These are phyloP conservation scores for Hirtodrosophila cameraria DNA, from an alignment of 2,888 invertebrate species.

Conservation along the genomic window DNA sequence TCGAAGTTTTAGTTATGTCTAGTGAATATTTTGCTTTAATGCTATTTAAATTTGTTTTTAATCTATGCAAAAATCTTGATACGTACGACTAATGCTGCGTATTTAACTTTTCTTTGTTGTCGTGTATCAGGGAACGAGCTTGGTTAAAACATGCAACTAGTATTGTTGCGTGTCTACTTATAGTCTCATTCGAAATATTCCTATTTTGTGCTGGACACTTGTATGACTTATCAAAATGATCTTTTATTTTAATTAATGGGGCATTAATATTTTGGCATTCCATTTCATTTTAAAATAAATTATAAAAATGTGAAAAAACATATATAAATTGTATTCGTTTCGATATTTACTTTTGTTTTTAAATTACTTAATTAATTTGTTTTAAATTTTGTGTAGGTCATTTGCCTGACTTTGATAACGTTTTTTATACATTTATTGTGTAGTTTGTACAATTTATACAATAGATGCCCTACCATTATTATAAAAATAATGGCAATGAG, in stretches of 20 bases:
- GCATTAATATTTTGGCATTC: slow-evolving; percentile 11
- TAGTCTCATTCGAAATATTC: slow-evolving; percentile 2
- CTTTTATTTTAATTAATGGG: slow-evolving; percentile 7
- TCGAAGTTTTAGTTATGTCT: not conserved
- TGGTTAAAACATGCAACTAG: slow-evolving; percentile 1
- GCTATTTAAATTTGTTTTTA: not conserved
- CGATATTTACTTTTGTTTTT: not conserved
- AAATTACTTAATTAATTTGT: too few relatives aligned
- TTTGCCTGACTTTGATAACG: not conserved
- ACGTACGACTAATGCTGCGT: not conserved
- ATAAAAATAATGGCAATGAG: not conserved
- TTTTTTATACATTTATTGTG: not conserved
- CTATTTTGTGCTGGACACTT: slow-evolving; percentile 4
- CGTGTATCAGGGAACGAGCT: not conserved
- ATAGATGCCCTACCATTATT: not conserved
- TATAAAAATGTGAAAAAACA: not conserved
- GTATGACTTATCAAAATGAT: not conserved
- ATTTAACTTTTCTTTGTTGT: not conserved
- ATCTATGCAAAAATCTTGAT: not conserved
- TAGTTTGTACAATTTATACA: too few relatives aligned
- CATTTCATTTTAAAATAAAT: slow-evolving; percentile 11
- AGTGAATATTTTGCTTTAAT: not conserved
- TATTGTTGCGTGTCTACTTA: slow-evolving; percentile 1
- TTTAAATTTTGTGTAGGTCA: too few relatives aligned
- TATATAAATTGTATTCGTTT: not conserved